Conservation (phyloP, 2,888 invertebrate genomes). For the Drosophila merina region DNA sequence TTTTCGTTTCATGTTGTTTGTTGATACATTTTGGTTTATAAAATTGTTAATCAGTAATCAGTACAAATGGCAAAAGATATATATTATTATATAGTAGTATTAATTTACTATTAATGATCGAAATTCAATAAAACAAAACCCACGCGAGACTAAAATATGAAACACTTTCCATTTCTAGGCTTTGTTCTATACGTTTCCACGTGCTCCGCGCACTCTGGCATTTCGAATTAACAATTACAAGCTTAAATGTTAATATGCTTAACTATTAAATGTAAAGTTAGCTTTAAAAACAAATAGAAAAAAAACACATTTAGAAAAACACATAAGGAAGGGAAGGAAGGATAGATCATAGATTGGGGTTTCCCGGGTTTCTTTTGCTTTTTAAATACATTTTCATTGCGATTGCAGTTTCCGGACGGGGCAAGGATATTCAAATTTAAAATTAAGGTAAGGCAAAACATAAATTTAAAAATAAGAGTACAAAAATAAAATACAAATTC, state of each 20-base stretch:
- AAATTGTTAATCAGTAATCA: conserved; percentile 80
- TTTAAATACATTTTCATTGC: conserved; percentile 13
- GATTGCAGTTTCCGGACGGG: conserved; percentile 1
- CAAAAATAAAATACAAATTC: conserved; percentile 35
- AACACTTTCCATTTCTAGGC: background rate
- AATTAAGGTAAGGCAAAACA: background rate
- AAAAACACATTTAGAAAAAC: conserved; percentile 41
- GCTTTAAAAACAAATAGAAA: conserved; percentile 45
- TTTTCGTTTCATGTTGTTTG: conserved; percentile 13
- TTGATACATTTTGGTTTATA: conserved; percentile 16
- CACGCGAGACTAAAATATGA: conserved; percentile 9
- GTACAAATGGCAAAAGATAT: conserved; percentile 77
- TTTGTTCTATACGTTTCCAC: background rate
- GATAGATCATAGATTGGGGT: background rate
- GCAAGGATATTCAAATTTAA: background rate
- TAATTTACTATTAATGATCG: conserved; percentile 46
- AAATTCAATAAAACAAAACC: conserved; percentile 40
- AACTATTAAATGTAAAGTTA: conserved; percentile 72
- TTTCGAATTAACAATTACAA: conserved; percentile 61
- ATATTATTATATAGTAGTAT: conserved; percentile 45
- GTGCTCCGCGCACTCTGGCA: conserved; percentile 8
- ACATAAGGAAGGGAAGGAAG: background rate
- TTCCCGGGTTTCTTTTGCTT: background rate
- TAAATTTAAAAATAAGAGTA: conserved; percentile 16
- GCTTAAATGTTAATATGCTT: conserved; percentile 76